Percentiles rank a stretch among this genome's conserved stretches.
Evolutionary conservation across 2,113 vertebrate genomes (phyloP).

Genomic region (Pedetes capensis): DNA sequence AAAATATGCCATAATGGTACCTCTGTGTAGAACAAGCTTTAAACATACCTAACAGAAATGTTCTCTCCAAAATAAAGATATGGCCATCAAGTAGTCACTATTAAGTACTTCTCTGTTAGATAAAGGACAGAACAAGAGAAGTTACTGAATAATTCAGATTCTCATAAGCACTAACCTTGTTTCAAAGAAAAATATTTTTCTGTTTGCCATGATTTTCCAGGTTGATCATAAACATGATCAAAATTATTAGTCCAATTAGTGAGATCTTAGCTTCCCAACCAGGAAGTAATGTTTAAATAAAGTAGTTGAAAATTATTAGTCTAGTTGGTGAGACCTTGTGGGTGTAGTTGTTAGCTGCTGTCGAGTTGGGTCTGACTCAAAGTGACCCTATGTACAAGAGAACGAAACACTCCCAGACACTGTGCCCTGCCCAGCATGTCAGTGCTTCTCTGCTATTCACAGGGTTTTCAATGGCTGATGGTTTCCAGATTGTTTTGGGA

Average conservation of each 20-base stretch:
- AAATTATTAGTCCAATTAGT: neutral
- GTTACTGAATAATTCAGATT: neutral
- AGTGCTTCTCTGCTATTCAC: too few species aligned
- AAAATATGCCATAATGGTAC: neutral
- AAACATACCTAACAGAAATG: neutral
- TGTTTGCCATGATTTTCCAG: neutral
- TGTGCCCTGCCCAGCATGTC: too few species aligned
- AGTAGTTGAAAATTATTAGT: too few species aligned
- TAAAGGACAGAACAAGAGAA: neutral
- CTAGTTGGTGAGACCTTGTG: too few species aligned
- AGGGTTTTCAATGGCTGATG: too few species aligned
- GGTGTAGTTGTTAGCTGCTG: too few species aligned
- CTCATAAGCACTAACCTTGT: neutral
- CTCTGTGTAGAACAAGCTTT: slow-evolving; percentile 2
- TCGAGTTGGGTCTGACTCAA: too few species aligned
- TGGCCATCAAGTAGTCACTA: neutral
- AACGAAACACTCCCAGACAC: too few species aligned
- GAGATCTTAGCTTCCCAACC: neutral
- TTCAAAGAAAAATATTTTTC: slow-evolving; percentile 29
- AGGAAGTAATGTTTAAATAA: too few species aligned
- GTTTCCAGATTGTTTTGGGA: too few species aligned
- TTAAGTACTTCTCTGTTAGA: neutral
- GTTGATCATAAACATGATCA: neutral
- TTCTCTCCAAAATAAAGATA: slow-evolving; percentile 23
- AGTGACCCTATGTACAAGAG: too few species aligned